phyloP scores from a whole-genome alignment of 2,888 invertebrate genomes.

The Apeira syringaria region DNA sequence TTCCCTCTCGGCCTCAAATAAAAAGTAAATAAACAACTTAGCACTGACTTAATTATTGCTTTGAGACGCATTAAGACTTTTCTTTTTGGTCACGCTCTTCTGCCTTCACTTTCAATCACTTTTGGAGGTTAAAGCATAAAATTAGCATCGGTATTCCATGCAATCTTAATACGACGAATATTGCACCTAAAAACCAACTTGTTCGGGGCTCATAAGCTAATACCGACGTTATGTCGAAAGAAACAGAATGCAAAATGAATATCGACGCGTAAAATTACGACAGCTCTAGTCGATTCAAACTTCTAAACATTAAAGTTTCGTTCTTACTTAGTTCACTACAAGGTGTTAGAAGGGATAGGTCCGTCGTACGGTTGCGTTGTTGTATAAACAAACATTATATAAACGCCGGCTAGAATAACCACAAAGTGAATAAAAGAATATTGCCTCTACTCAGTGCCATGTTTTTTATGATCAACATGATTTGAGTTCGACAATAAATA shows the following conservation, averaged over 20 bases:
- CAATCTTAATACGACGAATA: conserved; percentile 51
- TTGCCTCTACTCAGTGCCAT: too few species aligned
- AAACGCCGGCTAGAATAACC: conserved; percentile 12
- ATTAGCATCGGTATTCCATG: conserved; percentile 24
- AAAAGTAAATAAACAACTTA: conserved; percentile 20
- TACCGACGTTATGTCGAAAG: conserved; percentile 34
- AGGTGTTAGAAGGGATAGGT: conserved; percentile 72
- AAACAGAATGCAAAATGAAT: conserved; percentile 32
- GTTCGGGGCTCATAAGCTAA: conserved; percentile 39
- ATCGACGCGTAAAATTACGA: conserved; percentile 54
- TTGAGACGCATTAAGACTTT: conserved; percentile 26
- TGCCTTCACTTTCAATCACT: conserved; percentile 40
- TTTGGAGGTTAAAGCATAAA: conserved; percentile 35
- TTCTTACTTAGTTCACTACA: conserved; percentile 69
- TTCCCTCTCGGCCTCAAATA: conserved; percentile 1
- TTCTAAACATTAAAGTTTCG: conserved; percentile 74
- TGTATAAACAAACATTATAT: conserved; percentile 12
- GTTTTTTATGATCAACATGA: neutral
- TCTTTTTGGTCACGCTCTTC: conserved; percentile 47
- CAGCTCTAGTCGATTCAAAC: conserved; percentile 72
- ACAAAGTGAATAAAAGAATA: too few species aligned
- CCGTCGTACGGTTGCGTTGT: conserved; percentile 42
- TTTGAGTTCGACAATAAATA: conserved; percentile 29
- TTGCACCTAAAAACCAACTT: conserved; percentile 59
- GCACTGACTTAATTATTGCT: conserved; percentile 18